Evolutionary conservation across 2,888 invertebrate species (phyloP).

Genomic region (Prenolepis imparis): DNA sequence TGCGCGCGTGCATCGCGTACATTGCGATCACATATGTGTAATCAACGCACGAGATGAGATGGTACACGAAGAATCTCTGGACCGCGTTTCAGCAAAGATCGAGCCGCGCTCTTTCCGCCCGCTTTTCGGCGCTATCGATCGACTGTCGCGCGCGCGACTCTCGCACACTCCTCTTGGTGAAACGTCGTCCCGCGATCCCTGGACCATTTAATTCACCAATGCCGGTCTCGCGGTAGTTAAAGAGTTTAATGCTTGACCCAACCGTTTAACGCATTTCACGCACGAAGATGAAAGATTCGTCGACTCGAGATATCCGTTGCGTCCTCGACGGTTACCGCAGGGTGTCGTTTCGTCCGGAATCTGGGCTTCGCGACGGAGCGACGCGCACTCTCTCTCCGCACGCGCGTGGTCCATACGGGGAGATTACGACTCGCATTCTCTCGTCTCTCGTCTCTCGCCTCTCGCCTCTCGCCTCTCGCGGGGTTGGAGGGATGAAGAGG

Average conservation of each 20-base stretch:
- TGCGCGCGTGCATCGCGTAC: slow-evolving; percentile 34
- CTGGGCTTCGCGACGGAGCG: slow-evolving; percentile 25
- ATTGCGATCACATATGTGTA: background rate
- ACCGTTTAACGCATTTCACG: background rate
- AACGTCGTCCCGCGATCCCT: slow-evolving; percentile 5
- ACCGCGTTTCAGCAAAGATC: slow-evolving; percentile 17
- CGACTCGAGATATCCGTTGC: background rate
- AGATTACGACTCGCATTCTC: slow-evolving; percentile 49
- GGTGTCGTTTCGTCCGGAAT: slow-evolving; percentile 28
- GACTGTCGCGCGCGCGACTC: background rate
- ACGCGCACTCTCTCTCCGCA: slow-evolving; percentile 49
- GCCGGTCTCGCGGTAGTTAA: background rate
- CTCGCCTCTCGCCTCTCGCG: slow-evolving; percentile 29
- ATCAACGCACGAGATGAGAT: background rate
- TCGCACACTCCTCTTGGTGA: slow-evolving; percentile 18
- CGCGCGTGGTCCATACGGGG: slow-evolving; percentile 72
- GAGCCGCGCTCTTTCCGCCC: slow-evolving; percentile 40
- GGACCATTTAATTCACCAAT: background rate
- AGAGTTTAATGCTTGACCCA: background rate
- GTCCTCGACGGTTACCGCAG: background rate
- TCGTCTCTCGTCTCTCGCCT: background rate
- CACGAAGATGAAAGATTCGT: background rate
- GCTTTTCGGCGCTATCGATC: slow-evolving; percentile 53
- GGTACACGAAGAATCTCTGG: background rate
- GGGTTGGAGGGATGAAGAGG: slow-evolving; percentile 8